phyloP scores from a whole-genome alignment of 2,888 invertebrate genomes.

The Ennomos erosarius region DNA sequence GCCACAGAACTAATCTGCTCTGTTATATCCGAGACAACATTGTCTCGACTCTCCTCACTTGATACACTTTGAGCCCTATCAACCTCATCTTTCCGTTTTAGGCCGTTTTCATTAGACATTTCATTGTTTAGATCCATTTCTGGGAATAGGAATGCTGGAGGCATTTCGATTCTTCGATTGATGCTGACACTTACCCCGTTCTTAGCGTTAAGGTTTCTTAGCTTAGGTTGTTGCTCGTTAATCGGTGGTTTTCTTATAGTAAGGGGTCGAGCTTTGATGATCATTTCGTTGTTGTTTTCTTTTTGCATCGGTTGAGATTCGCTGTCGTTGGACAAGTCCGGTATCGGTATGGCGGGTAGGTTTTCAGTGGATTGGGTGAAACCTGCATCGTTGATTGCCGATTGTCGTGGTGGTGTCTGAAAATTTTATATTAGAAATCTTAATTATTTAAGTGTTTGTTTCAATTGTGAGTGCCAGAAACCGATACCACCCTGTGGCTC shows the following conservation, averaged over 20 bases:
- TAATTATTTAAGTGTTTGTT: no score
- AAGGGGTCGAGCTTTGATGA: constrained; percentile 92
- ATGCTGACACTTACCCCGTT: constrained; percentile 88
- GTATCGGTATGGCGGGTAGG: constrained; percentile 68
- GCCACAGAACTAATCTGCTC: constrained; percentile 82
- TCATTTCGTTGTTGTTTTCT: constrained; percentile 78
- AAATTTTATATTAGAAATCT: constrained; percentile 40
- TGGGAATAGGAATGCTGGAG: constrained; percentile 92
- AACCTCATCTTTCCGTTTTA: constrained; percentile 75
- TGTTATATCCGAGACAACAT: constrained; percentile 72
- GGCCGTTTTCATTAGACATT: constrained; percentile 67
- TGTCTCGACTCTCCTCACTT: constrained; percentile 74
- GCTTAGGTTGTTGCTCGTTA: constrained; percentile 92
- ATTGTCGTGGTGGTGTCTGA: constrained; percentile 83
- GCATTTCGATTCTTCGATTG: constrained; percentile 92
- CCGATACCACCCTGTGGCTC: no score
- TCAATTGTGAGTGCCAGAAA: no score
- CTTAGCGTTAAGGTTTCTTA: constrained; percentile 85
- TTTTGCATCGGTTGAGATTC: constrained; percentile 67
- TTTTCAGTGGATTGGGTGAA: constrained; percentile 65
- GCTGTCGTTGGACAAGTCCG: constrained; percentile 64
- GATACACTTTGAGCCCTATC: constrained; percentile 75
- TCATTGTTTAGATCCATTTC: constrained; percentile 88
- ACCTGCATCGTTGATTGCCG: constrained; percentile 70
- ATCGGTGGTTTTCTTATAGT: constrained; percentile 94